Evolutionary conservation across 2,888 invertebrate genomes (phyloP).

Genomic region (Synanthedon vespiformis): DNA sequence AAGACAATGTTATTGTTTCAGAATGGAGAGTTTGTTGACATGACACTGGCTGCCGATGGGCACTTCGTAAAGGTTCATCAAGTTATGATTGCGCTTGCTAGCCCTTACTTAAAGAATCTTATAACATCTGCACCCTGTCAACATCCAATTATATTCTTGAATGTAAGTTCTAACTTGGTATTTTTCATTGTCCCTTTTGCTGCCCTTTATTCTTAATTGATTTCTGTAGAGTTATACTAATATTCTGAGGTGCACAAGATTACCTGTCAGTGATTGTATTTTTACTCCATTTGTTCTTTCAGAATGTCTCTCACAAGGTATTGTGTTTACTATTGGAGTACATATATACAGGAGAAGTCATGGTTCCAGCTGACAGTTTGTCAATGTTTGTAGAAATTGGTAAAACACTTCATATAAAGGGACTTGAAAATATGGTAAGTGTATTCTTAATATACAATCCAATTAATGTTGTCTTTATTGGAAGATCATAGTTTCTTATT

Average conservation of each 20-base stretch:
- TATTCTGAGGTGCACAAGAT: no score
- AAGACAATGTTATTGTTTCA: slow-evolving; percentile 15
- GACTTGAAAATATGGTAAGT: slow-evolving; percentile 44
- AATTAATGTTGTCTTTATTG: no score
- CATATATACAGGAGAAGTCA: slow-evolving; percentile 49
- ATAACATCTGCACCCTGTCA: slow-evolving; percentile 54
- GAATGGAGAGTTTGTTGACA: slow-evolving; percentile 64
- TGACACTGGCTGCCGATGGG: slow-evolving; percentile 60
- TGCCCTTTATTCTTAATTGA: not conserved
- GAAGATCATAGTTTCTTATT: no score
- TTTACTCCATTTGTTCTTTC: slow-evolving; percentile 12
- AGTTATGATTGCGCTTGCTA: slow-evolving; percentile 49
- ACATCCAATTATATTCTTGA: slow-evolving; percentile 60
- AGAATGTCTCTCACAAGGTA: slow-evolving; percentile 43
- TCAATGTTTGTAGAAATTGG: slow-evolving; percentile 37
- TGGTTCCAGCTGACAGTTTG: slow-evolving; percentile 34
- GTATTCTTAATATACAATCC: not conserved
- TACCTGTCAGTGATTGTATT: no score
- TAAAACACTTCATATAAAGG: slow-evolving; percentile 39
- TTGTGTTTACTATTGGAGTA: slow-evolving; percentile 42
- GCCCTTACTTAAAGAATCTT: slow-evolving; percentile 56
- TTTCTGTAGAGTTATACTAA: not conserved
- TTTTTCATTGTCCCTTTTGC: not conserved
- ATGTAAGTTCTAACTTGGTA: slow-evolving; percentile 32
- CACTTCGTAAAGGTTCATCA: slow-evolving; percentile 59